phyloP scores from a whole-genome alignment of 2,113 vertebrate genomes.

The Python bivittatus region DNA sequence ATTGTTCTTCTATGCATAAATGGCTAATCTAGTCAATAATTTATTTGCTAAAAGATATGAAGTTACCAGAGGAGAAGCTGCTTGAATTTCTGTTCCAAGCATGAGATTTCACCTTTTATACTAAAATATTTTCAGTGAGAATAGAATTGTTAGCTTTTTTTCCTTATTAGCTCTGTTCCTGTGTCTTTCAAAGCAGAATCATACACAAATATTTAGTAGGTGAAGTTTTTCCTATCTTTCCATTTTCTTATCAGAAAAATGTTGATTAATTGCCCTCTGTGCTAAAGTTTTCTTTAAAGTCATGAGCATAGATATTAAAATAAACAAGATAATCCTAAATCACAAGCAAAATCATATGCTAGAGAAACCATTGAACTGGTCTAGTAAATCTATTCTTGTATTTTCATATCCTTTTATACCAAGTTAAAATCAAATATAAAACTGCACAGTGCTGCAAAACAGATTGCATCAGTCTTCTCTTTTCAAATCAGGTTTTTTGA shows the following conservation, averaged over 20 bases:
- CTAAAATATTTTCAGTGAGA: neutral
- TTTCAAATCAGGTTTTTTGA: conserved; percentile 68
- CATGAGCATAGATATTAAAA: neutral
- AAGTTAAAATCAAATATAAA: conserved; percentile 46
- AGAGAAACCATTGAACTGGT: conserved; percentile 1
- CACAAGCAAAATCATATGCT: conserved; percentile 3
- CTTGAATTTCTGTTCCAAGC: neutral
- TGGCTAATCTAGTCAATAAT: neutral
- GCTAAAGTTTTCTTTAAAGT: neutral
- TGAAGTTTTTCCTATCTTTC: neutral
- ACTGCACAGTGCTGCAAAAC: conserved; percentile 55
- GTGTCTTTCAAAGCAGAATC: neutral
- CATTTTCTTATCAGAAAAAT: neutral
- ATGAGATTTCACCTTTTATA: neutral
- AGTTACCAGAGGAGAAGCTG: neutral
- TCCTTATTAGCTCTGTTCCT: neutral
- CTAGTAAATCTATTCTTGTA: conserved; percentile 1
- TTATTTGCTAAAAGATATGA: neutral
- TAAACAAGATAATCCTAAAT: neutral
- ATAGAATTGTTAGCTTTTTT: neutral
- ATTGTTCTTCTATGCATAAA: neutral
- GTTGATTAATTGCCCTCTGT: neutral
- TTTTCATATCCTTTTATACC: conserved; percentile 1
- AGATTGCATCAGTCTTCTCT: conserved; percentile 69
- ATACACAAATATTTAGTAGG: neutral